Conservation (phyloP, 2,113 vertebrate genomes). For the Salvator merianae region DNA sequence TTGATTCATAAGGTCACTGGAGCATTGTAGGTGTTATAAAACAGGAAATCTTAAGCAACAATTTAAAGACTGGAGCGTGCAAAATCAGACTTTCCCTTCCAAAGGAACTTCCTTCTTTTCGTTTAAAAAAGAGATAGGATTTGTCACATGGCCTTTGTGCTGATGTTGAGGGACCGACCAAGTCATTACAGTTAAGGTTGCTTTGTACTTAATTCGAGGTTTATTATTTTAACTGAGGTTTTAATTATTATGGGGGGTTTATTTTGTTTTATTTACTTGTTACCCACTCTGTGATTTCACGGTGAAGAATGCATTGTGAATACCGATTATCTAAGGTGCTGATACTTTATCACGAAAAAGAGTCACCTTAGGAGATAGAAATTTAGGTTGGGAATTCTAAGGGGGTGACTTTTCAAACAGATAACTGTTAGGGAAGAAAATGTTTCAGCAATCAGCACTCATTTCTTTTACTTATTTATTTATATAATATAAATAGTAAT, state of each 20-base stretch:
- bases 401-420: background rate
- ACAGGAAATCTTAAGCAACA: slow-evolving; percentile 9
- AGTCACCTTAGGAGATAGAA: background rate
- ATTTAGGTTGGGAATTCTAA: background rate
- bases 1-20: slow-evolving; percentile 61
- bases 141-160: background rate
- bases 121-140: background rate
- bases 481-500: too few relatives aligned
- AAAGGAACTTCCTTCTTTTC: background rate
- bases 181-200: too few relatives aligned
- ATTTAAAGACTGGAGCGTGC: slow-evolving; percentile 21
- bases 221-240: too few relatives aligned
- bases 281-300: too few relatives aligned
- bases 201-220: too few relatives aligned
- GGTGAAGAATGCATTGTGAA: too few relatives aligned
- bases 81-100: background rate
- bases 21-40: slow-evolving; percentile 51
- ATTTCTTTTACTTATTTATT: too few relatives aligned
- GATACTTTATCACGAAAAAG: background rate
- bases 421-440: background rate
- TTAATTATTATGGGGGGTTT: too few relatives aligned
- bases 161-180: background rate
- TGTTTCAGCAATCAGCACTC: background rate
- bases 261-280: too few relatives aligned
- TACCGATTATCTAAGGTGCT: too few relatives aligned